phyloP scores from a whole-genome alignment of 2,888 invertebrate species.

The Poecilus cupreus region DNA sequence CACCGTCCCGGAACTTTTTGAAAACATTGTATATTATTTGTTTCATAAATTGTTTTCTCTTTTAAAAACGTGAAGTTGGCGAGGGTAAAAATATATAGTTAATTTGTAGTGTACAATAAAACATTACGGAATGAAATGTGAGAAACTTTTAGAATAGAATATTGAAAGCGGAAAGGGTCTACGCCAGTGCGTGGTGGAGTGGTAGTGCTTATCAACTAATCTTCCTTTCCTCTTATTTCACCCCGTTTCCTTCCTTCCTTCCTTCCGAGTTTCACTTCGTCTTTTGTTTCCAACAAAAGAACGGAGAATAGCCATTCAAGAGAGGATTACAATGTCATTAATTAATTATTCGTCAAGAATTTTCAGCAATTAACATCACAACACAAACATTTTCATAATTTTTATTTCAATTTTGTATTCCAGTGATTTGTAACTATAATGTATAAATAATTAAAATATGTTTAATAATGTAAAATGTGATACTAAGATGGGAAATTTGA shows the following conservation, averaged over 20 bases:
- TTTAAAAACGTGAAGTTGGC: no score
- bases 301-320: constrained; percentile 28
- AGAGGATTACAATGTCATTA: constrained; percentile 13
- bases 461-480: background rate
- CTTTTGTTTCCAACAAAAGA: constrained; percentile 50
- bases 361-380: background rate
- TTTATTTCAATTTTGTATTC: no score
- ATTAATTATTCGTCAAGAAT: constrained; percentile 22
- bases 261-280: constrained; percentile 45
- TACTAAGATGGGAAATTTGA: background rate
- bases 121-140: no score
- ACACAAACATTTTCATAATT: no score
- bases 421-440: no score
- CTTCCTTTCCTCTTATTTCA: constrained; percentile 57
- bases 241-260: constrained; percentile 59
- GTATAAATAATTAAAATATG: no score
- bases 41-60: no score
- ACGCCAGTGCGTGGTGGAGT: background rate
- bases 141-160: no score
- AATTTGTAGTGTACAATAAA: no score
- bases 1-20: no score
- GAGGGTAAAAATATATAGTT: no score
- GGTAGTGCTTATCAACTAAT: constrained; percentile 43
- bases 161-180: background rate
- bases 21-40: no score